Evolutionary conservation across 1,140 invertebrate genomes (phyloP).

Genomic region (Aphaenogaster floridana): DNA sequence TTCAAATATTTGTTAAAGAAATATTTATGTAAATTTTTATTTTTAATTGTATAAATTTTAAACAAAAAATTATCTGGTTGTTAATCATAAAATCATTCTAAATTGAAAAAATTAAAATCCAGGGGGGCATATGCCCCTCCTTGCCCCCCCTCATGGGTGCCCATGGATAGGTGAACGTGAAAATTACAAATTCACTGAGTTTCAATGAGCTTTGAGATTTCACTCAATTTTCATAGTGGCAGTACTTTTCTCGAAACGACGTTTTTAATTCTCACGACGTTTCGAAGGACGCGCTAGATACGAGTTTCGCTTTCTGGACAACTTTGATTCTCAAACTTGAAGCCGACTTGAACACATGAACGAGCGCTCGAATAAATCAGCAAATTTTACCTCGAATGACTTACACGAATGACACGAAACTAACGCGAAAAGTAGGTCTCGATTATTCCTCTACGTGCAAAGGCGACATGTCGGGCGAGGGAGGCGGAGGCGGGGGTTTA

Average conservation of each 20-base stretch:
- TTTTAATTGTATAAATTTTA: too few relatives aligned
- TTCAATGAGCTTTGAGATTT: conserved; percentile 27
- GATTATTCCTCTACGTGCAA: conserved; percentile 50
- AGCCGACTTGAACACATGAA: conserved; percentile 64
- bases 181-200: conserved; percentile 17
- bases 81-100: too few relatives aligned
- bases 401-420: conserved; percentile 37
- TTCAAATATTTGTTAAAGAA: too few relatives aligned
- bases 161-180: neutral
- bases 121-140: too few relatives aligned
- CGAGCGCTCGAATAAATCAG: conserved; percentile 34
- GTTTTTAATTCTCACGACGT: conserved; percentile 13
- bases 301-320: neutral
- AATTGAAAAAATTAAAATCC: too few relatives aligned
- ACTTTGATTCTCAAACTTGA: conserved; percentile 76
- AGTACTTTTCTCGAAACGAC: conserved; percentile 37
- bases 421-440: conserved; percentile 37
- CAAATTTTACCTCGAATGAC: conserved; percentile 8
- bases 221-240: conserved; percentile 43
- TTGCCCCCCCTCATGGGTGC: too few relatives aligned
- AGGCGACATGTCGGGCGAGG: conserved; percentile 40
- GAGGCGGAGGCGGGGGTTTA: conserved; percentile 27
- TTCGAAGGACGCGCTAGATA: neutral
- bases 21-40: too few relatives aligned
- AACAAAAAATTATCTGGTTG: too few relatives aligned